Conservation (phyloP, 2,888 invertebrate genomes). For the Conus canariensis region DNA sequence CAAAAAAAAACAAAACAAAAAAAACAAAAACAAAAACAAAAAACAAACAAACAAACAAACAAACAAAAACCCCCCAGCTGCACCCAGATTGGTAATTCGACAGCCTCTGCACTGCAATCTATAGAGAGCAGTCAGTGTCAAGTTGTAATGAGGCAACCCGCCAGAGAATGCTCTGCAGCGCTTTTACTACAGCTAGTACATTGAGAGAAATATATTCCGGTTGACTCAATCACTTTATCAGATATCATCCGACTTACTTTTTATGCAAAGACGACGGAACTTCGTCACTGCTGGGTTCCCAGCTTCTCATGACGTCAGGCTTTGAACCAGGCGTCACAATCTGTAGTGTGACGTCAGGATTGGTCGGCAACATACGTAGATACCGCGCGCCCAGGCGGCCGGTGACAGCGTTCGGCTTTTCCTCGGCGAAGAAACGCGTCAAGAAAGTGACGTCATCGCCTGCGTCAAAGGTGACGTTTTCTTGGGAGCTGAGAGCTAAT, state of each 20-base stretch:
- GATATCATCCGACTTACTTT: neutral
- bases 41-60: too few relatives aligned
- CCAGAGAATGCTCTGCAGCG: too few relatives aligned
- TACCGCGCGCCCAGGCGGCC: neutral
- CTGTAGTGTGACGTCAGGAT: slow-evolving; percentile 2
- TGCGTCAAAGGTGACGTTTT: neutral
- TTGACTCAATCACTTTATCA: too few relatives aligned
- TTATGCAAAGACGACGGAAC: neutral
- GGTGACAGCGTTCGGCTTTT: neutral
- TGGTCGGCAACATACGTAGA: neutral
- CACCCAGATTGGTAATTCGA: too few relatives aligned
- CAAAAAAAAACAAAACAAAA: too few relatives aligned
- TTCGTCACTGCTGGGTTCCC: neutral
- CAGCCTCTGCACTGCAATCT: too few relatives aligned
- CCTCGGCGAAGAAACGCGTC: slow-evolving; percentile 15
- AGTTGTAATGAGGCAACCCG: too few relatives aligned
- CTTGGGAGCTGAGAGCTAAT: slow-evolving; percentile 20
- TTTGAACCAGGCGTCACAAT: neutral
- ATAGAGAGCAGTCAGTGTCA: too few relatives aligned
- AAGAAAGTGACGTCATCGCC: neutral
- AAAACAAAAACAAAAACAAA: too few relatives aligned
- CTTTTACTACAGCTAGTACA: too few relatives aligned
- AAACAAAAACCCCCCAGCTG: too few relatives aligned
- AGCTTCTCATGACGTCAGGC: neutral
- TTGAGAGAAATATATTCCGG: too few relatives aligned